Conservation (phyloP, 2,113 vertebrate species). For the Arvicanthis niloticus region DNA sequence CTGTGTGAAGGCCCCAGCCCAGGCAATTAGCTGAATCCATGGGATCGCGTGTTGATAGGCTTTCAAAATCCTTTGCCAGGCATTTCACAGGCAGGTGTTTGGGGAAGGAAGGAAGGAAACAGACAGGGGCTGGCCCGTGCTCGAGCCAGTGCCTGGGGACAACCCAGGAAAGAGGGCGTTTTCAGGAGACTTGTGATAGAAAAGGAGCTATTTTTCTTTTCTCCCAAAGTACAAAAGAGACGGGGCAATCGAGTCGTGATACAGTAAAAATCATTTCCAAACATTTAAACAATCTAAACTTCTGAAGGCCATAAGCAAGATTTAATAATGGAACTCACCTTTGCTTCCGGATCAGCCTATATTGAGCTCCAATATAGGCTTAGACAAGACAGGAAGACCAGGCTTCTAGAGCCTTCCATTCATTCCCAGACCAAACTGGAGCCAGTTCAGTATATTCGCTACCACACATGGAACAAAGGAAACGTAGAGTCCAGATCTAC, state of each 20-base stretch:
- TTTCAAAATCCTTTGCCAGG: neutral
- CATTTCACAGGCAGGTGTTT: neutral
- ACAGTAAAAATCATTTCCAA: neutral
- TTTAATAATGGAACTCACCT: neutral
- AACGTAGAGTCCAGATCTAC: neutral
- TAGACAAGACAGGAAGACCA: neutral
- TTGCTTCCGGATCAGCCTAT: neutral
- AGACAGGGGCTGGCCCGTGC: neutral
- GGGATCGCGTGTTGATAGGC: neutral
- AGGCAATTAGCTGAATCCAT: conserved; percentile 67
- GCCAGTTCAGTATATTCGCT: neutral
- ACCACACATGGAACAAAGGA: neutral
- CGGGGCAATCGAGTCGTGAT: neutral
- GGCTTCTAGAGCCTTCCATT: neutral
- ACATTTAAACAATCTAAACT: neutral
- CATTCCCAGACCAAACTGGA: neutral
- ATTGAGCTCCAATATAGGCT: neutral
- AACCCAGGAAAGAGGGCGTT: neutral
- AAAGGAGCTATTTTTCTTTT: too few species aligned
- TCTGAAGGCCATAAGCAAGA: conserved; percentile 2
- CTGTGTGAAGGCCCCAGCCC: conserved; percentile 15
- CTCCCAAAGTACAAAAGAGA: neutral
- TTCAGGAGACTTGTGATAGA: neutral
- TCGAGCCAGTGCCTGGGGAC: neutral
- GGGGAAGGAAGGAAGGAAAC: neutral